phyloP scores from a whole-genome alignment of 2,797 vertebrate genomes.

The Lepidocolaptes lacrymiger region DNA sequence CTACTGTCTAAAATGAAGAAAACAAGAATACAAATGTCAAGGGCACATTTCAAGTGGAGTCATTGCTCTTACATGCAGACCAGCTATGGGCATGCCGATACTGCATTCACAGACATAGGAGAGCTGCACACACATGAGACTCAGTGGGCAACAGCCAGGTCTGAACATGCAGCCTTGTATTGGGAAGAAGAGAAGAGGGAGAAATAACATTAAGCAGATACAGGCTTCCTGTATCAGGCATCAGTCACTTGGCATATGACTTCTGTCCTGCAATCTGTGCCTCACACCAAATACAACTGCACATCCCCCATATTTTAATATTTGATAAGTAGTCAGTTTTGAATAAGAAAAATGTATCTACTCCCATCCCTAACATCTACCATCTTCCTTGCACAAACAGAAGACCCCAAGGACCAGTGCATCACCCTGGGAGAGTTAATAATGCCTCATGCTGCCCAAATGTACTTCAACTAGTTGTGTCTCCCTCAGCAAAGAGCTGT shows the following conservation, averaged over 20 bases:
- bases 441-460: not conserved
- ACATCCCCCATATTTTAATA: accelerated
- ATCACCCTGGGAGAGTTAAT: not conserved
- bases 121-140: accelerated
- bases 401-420: not conserved
- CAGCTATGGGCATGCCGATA: not conserved
- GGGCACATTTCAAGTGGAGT: not conserved
- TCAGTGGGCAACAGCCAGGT: not conserved
- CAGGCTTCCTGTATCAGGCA: not conserved
- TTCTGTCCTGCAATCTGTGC: not conserved
- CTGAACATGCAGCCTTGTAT: not conserved
- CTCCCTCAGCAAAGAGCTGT: not conserved
- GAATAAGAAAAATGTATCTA: not conserved
- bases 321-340: not conserved
- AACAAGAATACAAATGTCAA: conserved; percentile 50
- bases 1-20: conserved; percentile 87
- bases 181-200: not conserved
- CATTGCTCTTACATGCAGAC: not conserved
- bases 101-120: not conserved
- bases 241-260: not conserved
- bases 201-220: not conserved
- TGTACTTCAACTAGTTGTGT: not conserved
- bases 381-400: not conserved
- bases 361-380: not conserved
- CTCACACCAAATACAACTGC: not conserved